Evolutionary conservation across 2,113 vertebrate genomes (phyloP).

Genomic region (Bostrychus sinensis): DNA sequence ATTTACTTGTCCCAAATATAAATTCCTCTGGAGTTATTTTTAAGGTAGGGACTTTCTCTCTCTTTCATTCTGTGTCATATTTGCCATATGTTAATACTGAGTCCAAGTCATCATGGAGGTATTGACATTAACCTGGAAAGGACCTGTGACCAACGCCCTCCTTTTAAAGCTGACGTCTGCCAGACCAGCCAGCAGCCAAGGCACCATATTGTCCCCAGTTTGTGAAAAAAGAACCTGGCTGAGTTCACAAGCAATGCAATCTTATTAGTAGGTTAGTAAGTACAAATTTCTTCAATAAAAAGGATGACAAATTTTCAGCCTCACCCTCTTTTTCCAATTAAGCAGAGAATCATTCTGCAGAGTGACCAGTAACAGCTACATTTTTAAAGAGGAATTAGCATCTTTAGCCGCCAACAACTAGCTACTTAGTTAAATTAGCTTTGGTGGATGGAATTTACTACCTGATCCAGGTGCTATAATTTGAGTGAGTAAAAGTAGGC

Average conservation of each 20-base stretch:
- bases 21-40: constrained; percentile 2
- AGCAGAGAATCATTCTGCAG: constrained; percentile 25
- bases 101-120: constrained; percentile 41
- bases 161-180: constrained; percentile 9
- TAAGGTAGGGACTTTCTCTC: constrained; percentile 7
- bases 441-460: neutral
- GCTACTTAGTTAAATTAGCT: neutral
- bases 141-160: too few species aligned
- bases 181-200: constrained; percentile 49
- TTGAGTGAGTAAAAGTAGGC: too few species aligned
- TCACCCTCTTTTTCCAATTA: constrained; percentile 29
- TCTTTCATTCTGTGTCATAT: constrained; percentile 14
- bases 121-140: constrained; percentile 42
- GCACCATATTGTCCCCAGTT: constrained; percentile 25
- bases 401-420: neutral
- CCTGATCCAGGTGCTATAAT: neutral
- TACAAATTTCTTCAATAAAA: constrained; percentile 1
- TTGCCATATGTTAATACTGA: constrained; percentile 9
- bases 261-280: constrained; percentile 41
- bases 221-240: constrained; percentile 23
- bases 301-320: neutral
- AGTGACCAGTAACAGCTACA: too few species aligned
- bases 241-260: constrained; percentile 19
- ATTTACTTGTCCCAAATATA: constrained; percentile 16
- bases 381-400: too few species aligned